Evolutionary conservation across 2,888 invertebrate species (phyloP), one percentile per base, ranked within the genome.

Genomic region (Lamellibrachia satsuma): DNA sequence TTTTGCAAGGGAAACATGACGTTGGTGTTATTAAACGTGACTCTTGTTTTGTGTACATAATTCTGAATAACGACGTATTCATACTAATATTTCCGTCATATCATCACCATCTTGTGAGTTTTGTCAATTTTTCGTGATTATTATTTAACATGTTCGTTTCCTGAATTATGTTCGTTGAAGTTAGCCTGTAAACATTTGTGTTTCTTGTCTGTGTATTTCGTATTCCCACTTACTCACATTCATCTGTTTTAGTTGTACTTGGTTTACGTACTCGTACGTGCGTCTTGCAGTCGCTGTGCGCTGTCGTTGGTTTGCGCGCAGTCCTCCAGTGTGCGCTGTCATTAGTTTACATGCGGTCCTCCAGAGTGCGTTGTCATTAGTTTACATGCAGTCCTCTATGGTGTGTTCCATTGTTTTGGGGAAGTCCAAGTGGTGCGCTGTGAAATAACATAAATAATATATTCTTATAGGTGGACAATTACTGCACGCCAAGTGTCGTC

Each of bases 401-500:
- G 39, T 39, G 39, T 39, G 39, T 1, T 75, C 75, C 75, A 22
- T 75, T 22, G 6, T 75, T 15, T 75, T 75, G 75, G 22, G 15
- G 75, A 3, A 75, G 75, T 75, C 75, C 15, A 75, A 3, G n/a
- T 15, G 3, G 6, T 11, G 22, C 75, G 75, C 22, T 75, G 22
- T 75, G 11, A 92, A 52, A 92, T 7, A 39, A 92, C 39, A 92
- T 7, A 90, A 27, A 90, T 9, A 8, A 60, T 52, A n/a, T 90
- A 51, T 55, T 57, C 52, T 90, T 91, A 7, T 93, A 96, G 96
- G 94, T 96, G 90, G 93, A 93, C 90, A 94, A 94, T 1, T 93
- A 95, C 27, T 96, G 96, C 94, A 95, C 94, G n/a, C 95, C 95
- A 15, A 94, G 95, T 91, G 93, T 95, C 51, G 93, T 93, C 7